phyloP scores from a whole-genome alignment of 2,113 vertebrate species.

The Tor tambroides region DNA sequence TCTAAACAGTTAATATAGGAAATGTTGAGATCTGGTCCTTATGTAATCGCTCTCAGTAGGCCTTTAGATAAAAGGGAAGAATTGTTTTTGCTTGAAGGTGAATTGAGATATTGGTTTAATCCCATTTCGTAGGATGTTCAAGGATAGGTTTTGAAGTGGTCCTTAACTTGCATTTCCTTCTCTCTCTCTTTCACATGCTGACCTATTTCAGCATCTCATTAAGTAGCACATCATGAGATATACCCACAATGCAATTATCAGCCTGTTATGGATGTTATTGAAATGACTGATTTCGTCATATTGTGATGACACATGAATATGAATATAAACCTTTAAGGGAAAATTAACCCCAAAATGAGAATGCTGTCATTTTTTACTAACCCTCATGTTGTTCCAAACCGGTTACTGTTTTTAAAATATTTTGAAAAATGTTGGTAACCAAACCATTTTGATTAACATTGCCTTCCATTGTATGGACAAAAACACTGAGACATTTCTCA shows the following conservation, averaged over 20 bases:
- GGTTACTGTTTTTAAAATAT: neutral
- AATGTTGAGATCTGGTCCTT: neutral
- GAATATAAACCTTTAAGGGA: too few relatives aligned
- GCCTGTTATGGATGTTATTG: neutral
- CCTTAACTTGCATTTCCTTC: neutral
- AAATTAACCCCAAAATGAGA: neutral
- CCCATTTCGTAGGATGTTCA: neutral
- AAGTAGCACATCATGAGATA: neutral
- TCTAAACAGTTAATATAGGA: neutral
- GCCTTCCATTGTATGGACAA: neutral
- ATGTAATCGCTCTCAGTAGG: neutral
- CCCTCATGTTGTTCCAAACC: neutral
- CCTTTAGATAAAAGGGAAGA: neutral
- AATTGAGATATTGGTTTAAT: neutral
- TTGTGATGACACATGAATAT: neutral
- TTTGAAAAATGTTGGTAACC: neutral
- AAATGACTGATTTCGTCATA: neutral
- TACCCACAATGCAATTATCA: neutral
- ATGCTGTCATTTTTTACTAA: neutral
- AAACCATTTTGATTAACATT: neutral
- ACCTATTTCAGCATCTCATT: conserved; percentile 1
- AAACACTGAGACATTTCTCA: neutral
- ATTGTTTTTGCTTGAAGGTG: neutral
- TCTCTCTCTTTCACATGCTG: neutral
- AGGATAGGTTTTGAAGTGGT: neutral